Evolutionary conservation across 1,140 invertebrate genomes (phyloP), one percentile per base, ranked within the genome.

Genomic region (Drosophila nigromelanica): DNA sequence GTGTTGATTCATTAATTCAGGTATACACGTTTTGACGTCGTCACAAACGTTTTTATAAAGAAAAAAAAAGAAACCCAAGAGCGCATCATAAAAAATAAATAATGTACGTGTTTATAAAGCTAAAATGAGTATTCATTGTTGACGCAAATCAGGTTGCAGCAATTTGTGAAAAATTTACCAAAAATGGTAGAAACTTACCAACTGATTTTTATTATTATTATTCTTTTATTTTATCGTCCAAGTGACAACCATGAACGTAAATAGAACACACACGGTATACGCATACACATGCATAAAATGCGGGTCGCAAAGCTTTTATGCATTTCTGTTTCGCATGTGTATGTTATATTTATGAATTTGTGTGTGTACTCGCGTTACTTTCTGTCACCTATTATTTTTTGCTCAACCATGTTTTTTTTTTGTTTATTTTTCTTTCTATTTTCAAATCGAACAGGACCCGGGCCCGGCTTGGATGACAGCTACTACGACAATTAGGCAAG

Each of bases 381-480:
- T 24, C 1, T 10, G 15, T 24, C 37, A 37, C 8, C 18, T 24
- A 61, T 30, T 37, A 42, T 43, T 43, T 51, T 42, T 27, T 61
- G 39, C 58, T 69, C 43, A 69, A 60, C 58, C 43, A 4, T 37
- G 54, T 74, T 74, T 56, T 59, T 59, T 40, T 59, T 47, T 58
- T 24, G 56, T 40, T 77, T 54, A 63, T 80, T 79, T 33, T 55
- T 47, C 14, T 62, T 35, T 69, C 55, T 52, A 40, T 72, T 58
- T 58, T 52, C 48, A 54, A 11, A 70, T 39, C 21, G 47, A 75
- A 59, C 40, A 89, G 86, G 86, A 90, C 82, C 89, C 61, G 52
- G 81, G 54, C 54, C 72, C 55, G 54, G 74, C 70, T 90, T 79
- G 66, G 73, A 76, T 72, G 74, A 76, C 75, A 76, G 68, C 76